Conservation (phyloP, 1,140 invertebrate species). For the Sinella curviseta region DNA sequence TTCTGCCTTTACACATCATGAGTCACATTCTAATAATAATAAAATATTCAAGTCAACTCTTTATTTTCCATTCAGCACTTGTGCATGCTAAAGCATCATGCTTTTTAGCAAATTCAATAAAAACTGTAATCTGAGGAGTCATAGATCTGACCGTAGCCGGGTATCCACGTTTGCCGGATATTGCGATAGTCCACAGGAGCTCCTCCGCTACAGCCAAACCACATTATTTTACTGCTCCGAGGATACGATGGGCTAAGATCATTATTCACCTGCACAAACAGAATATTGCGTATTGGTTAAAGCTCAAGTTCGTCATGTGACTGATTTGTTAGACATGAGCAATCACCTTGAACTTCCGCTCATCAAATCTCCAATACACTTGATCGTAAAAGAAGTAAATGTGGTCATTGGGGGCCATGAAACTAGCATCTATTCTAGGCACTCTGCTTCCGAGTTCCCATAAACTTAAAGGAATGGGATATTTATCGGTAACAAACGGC, state of each 20-base stretch:
- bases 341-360: slow-evolving; percentile 84
- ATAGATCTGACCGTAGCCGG: neutral
- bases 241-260: neutral
- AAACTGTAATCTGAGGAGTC: neutral
- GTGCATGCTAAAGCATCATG: too few relatives aligned
- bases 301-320: neutral
- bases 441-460: slow-evolving; percentile 85
- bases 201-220: slow-evolving; percentile 12
- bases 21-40: too few relatives aligned
- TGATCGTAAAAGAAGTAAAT: slow-evolving; percentile 94
- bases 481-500: slow-evolving; percentile 81
- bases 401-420: slow-evolving; percentile 88
- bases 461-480: slow-evolving; percentile 83
- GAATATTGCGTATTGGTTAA: neutral
- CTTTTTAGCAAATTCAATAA: neutral
- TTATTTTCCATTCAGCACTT: too few relatives aligned
- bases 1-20: too few relatives aligned
- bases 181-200: neutral
- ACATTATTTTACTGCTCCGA: neutral
- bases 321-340: too few relatives aligned
- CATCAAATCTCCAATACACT: slow-evolving; percentile 89
- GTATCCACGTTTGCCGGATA: neutral
- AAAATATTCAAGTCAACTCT: too few relatives aligned
- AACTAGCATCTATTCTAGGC: slow-evolving; percentile 74
- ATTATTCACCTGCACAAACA: neutral